phyloP scores from a whole-genome alignment of 2,888 invertebrate species.

The Thelaira solivaga region DNA sequence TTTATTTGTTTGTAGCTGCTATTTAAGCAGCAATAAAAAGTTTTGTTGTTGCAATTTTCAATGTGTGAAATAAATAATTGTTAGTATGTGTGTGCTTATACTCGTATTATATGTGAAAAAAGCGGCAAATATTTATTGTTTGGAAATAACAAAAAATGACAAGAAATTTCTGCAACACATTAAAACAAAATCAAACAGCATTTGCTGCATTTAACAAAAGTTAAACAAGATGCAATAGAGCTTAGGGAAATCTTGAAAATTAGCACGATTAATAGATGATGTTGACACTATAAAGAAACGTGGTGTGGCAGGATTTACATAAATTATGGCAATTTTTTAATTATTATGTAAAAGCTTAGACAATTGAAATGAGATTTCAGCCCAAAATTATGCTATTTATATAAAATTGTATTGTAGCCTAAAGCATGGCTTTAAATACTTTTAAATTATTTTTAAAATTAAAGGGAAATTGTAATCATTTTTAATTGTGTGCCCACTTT shows the following conservation, averaged over 20 bases:
- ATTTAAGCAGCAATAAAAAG: constrained; percentile 52
- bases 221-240: constrained; percentile 63
- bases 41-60: constrained; percentile 41
- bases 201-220: constrained; percentile 24
- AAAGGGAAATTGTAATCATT: too few relatives aligned
- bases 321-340: constrained; percentile 1
- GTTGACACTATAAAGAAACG: constrained; percentile 44
- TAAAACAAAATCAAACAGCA: constrained; percentile 34
- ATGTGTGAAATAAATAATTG: constrained; percentile 32
- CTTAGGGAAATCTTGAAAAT: constrained; percentile 76
- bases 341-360: neutral
- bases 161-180: constrained; percentile 45
- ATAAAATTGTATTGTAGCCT: neutral
- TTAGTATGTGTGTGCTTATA: neutral
- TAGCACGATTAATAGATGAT: constrained; percentile 74
- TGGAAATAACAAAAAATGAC: constrained; percentile 55
- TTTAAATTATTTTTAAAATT: neutral
- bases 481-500: too few relatives aligned
- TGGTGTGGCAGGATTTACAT: neutral
- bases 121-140: constrained; percentile 60
- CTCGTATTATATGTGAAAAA: neutral
- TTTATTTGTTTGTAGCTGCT: constrained; percentile 46
- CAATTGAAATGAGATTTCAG: neutral
- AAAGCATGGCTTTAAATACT: neutral
- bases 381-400: neutral